These are phyloP conservation scores for Probosciger aterrimus DNA, from an alignment of 2,113 vertebrate species.

Conservation along the genomic window DNA sequence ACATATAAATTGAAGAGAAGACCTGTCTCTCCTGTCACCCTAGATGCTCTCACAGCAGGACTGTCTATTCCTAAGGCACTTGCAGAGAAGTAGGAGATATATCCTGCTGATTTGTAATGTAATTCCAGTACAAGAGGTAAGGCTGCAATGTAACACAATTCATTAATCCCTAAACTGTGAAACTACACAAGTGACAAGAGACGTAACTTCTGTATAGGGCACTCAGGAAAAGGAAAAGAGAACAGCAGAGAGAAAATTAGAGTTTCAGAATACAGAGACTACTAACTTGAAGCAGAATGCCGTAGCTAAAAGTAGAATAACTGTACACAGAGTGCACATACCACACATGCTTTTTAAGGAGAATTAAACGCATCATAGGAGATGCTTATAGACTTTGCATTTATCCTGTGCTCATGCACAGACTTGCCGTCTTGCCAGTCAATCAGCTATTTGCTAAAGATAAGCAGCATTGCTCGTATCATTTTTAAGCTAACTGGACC, in stretches of 20 bases:
- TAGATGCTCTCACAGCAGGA: neutral
- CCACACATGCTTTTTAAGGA: neutral
- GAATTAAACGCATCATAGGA: neutral
- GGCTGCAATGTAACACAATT: neutral
- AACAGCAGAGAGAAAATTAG: neutral
- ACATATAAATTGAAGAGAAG: neutral
- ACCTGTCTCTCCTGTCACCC: neutral
- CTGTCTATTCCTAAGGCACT: neutral
- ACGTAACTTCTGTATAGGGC: neutral
- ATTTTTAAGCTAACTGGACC: neutral
- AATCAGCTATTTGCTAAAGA: neutral
- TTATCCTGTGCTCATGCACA: neutral
- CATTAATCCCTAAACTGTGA: neutral
- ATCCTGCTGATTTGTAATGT: neutral
- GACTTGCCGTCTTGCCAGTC: neutral
- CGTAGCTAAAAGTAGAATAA: neutral
- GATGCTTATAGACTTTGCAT: neutral
- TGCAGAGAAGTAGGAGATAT: neutral
- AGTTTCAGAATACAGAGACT: neutral
- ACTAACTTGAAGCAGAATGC: neutral
- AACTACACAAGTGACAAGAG: neutral
- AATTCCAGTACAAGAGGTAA: neutral
- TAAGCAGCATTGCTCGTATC: neutral
- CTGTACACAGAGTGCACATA: neutral
- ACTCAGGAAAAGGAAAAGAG: neutral